phyloP scores from a whole-genome alignment of 2,888 invertebrate species.

The Diplazon laetatorius region DNA sequence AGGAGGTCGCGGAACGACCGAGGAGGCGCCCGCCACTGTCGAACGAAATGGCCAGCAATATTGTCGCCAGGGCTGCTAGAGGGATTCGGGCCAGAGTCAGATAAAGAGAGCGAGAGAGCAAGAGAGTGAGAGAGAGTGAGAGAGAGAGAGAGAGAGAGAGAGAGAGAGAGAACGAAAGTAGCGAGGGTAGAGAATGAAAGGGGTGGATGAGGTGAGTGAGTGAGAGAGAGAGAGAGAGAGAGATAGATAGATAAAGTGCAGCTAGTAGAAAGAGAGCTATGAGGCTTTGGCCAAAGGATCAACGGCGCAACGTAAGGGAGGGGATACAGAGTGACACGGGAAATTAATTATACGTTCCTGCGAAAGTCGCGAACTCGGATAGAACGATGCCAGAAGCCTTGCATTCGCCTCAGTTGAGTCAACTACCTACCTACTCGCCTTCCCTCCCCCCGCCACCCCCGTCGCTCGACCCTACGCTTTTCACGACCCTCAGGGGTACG shows the following conservation, averaged over 20 bases:
- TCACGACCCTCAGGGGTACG: slow-evolving; percentile 44
- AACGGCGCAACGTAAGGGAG: slow-evolving; percentile 48
- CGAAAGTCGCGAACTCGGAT: slow-evolving; percentile 75
- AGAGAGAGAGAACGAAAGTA: neutral
- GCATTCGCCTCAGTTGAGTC: slow-evolving; percentile 54
- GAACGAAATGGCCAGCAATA: slow-evolving; percentile 82
- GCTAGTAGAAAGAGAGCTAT: slow-evolving; percentile 53
- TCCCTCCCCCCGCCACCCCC: slow-evolving; percentile 10
- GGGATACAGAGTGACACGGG: slow-evolving; percentile 78
- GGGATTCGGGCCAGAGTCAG: slow-evolving; percentile 73
- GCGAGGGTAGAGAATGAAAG: slow-evolving; percentile 31
- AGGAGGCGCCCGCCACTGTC: slow-evolving; percentile 76
- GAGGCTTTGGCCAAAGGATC: slow-evolving; percentile 64
- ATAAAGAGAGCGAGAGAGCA: slow-evolving; percentile 63
- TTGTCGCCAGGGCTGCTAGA: slow-evolving; percentile 77
- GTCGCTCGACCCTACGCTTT: too few species aligned
- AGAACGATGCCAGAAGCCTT: slow-evolving; percentile 61
- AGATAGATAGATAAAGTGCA: too few species aligned
- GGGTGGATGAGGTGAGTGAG: slow-evolving; percentile 29
- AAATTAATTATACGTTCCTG: slow-evolving; percentile 82
- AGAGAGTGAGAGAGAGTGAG: slow-evolving; percentile 58
- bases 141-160: slow-evolving; percentile 44
- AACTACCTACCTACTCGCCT: slow-evolving; percentile 31
- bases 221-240: slow-evolving; percentile 58
- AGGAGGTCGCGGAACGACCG: slow-evolving; percentile 74